Base-by-base conservation (phyloP, 2,797 vertebrate species). In the Cryptoprocta ferox region DNA sequence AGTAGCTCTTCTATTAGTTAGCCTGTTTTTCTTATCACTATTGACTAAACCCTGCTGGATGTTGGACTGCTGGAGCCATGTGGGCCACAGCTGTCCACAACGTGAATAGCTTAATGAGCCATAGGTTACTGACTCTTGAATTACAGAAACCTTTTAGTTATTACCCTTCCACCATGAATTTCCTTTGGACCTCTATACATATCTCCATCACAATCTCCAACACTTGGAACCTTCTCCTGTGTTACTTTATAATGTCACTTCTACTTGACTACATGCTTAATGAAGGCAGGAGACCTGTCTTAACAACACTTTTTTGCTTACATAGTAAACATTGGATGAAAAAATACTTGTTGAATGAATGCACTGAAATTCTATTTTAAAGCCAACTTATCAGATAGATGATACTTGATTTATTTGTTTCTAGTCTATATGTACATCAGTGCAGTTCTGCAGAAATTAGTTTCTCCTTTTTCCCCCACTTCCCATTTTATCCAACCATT, bases 321-420 rank as follows among this genome's bases (percentile, higher is more conserved):
- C 13, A 39, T 42, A 30, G 14, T 94, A 83, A 87, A 88, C 26
- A 80, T 37, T 86, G 28, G 90, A 35, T 84, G 61, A 91, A 70
- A 91, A 86, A 89, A 42, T 68, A 79, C 32, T 76, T 71, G 63
- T 65, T n/a, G 56, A 86, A 56, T 90, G 71, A 59, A 76, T 85
- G 91, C 79, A 39, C 84, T 94, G 73, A 96, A 93, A 56, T 71
- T 95, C 16, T 89, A 18, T 96, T 95, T 96, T 85, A 86, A 96
- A 89, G 68, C 9, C 71, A 78, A 68, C 16, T 82, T 91, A 70
- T 70, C 35, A 92, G 30, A 78, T 66, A 87, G 80, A 80, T 71
- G 26, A 39, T 81, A 75, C 15, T 63, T 94, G 56, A 68, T 56
- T 70, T 63, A 21, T 70, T 90, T 80, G 76, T 93, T 13, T 94